These are phyloP conservation scores for fruit fly (Drosophila melanogaster) DNA, from an alignment of 1,140 invertebrate species.

Conservation along the genomic window Release_6_plus_ISO1_MT NT_033779.5:9008001-9008500, in stretches of 20 bases:
- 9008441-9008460: slow-evolving; percentile 10
- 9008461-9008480: slow-evolving; percentile 13
- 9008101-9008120: slow-evolving; percentile 51
- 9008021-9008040: slow-evolving; percentile 2
- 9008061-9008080: slow-evolving; percentile 6
- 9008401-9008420: slow-evolving; percentile 68
- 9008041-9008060: slow-evolving; percentile 12
- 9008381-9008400: slow-evolving; percentile 72
- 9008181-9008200: slow-evolving; percentile 1
- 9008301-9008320: slow-evolving; percentile 25
- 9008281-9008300: slow-evolving; percentile 75
- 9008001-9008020: no score
- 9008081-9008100: slow-evolving; percentile 24
- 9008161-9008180: neutral
- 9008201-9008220: slow-evolving; percentile 30
- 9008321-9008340: slow-evolving; percentile 3
- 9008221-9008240: slow-evolving; percentile 61
- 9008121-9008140: slow-evolving; percentile 55
- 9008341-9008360: slow-evolving; percentile 33
- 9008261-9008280: slow-evolving; percentile 76
- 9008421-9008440: slow-evolving; percentile 60
- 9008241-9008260: slow-evolving; percentile 75
- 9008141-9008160: slow-evolving; percentile 20
- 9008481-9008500: slow-evolving; percentile 61
- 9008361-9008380: slow-evolving; percentile 52